Conservation (phyloP, 1,140 invertebrate species). For the Trachymyrmex cornetzi region DNA sequence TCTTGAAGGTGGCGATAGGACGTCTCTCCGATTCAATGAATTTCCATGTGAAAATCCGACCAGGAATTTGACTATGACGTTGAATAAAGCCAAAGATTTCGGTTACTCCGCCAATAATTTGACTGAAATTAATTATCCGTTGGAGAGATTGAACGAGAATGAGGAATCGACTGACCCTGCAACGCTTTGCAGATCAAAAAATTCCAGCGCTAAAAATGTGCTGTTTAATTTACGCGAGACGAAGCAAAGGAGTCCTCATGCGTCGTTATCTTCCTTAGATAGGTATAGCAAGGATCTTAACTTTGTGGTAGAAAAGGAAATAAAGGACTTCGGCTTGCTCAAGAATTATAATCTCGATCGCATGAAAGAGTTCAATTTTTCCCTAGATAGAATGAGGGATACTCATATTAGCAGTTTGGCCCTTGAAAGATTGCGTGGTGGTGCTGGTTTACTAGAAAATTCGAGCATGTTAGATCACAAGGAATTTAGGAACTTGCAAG, state of each 20-base stretch:
- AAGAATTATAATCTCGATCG: constrained; percentile 78
- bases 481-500: constrained; percentile 79
- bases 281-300: constrained; percentile 70
- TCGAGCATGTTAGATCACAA: constrained; percentile 74
- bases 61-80: constrained; percentile 69
- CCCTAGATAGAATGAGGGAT: constrained; percentile 77
- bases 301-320: constrained; percentile 73
- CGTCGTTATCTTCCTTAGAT: constrained; percentile 63
- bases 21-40: constrained; percentile 69
- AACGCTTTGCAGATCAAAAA: constrained; percentile 69
- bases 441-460: constrained; percentile 74
- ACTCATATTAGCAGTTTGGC: constrained; percentile 71
- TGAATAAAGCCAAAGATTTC: constrained; percentile 79
- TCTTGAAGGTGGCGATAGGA: constrained; percentile 57
- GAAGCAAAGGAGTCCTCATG: constrained; percentile 74
- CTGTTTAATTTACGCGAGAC: constrained; percentile 76
- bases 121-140: constrained; percentile 69
- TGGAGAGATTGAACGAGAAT: constrained; percentile 72
- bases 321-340: constrained; percentile 77
- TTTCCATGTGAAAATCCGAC: constrained; percentile 57
- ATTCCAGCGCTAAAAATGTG: constrained; percentile 74
- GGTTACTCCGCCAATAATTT: constrained; percentile 55
- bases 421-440: constrained; percentile 73
- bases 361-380: constrained; percentile 78
- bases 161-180: constrained; percentile 68